Evolutionary conservation across 1,140 invertebrate species (phyloP), one percentile per base, ranked within the genome.

Genomic region (Anthonomus grandis): DNA sequence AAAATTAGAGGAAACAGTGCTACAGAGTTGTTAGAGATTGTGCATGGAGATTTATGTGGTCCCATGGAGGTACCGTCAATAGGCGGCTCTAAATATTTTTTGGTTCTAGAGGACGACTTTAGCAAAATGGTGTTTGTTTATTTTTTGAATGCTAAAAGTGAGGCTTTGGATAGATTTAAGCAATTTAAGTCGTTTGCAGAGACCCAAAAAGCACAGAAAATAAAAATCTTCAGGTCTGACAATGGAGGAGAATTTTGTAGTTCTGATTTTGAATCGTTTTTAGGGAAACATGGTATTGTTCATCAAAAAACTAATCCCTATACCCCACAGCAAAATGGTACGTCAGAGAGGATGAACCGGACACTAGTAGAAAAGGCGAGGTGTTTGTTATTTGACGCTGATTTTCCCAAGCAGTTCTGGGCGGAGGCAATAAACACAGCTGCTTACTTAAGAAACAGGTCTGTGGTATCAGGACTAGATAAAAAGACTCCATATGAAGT

Each of bases 371-470:
- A 75, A 38, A 69, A 63, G 41, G 71, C 74, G 19, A 63, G 68
- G 57, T 66, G 67, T 48, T 53, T 78, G 53, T 37, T 78, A 9
- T 51, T 62, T 23, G 67, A 76, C 58, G 62, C 63, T 22, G 38
- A 63, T 9, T 27, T 78, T 12, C 23, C 53, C 6, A 64, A 63
- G 24, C 46, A 37, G 8, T 71, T 73, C 60, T 78, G 74, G 75
- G 71, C 70, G 8, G 72, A 77, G 60, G 72, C 75, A 21, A 63
- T 74, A 0, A 59, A 63, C 36, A 75, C 71, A 34, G 77, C 76
- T 8, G 69, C 66, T 9, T 79, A 79, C 60, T 41, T 78, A n/a
- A 57, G 66, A 54, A 79, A 79, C 62, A 61, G 74, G 38, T 51
- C 50, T 27, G 51, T 62, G 19, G 57, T 41, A 12, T 22, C 48